A percentile compares a stretch with the other conserved stretches of the same genome.
These are phyloP conservation scores for Caenorhabditis inopinata DNA, from an alignment of 1,140 invertebrate species.

Conservation along the genomic window DNA sequence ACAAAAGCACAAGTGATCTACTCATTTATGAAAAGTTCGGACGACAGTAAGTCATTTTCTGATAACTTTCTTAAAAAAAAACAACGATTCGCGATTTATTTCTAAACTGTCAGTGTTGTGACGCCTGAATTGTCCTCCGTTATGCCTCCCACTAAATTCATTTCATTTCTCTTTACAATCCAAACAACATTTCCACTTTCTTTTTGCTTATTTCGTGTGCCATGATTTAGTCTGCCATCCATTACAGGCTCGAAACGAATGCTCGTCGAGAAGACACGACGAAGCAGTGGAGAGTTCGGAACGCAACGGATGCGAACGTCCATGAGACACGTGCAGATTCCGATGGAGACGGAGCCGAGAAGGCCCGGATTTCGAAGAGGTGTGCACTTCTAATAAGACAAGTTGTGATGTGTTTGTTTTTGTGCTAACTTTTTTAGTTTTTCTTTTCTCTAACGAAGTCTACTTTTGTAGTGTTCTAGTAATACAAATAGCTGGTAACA, in stretches of 20 bases:
- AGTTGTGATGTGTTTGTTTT: neutral
- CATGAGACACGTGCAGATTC: constrained; percentile 40
- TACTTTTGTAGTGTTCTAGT: too few relatives aligned
- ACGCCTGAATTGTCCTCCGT: constrained; percentile 13
- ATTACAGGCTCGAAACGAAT: constrained; percentile 11
- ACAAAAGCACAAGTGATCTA: constrained; percentile 61
- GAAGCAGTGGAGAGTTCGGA: neutral
- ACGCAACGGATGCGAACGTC: neutral
- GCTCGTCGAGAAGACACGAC: neutral
- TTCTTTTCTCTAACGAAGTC: neutral
- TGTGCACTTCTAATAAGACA: neutral
- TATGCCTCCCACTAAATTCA: neutral
- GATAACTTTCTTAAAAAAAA: neutral
- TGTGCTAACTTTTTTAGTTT: neutral
- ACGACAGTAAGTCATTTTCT: constrained; percentile 24
- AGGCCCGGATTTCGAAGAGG: constrained; percentile 45
- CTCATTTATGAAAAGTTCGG: constrained; percentile 33
- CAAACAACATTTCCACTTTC: neutral
- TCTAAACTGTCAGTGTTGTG: neutral
- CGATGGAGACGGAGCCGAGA: constrained; percentile 47
- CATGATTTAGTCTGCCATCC: constrained; percentile 22
- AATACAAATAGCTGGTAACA: too few relatives aligned
- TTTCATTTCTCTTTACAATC: neutral
- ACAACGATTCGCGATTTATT: too few relatives aligned
- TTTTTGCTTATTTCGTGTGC: neutral